A percentile compares a stretch with the other conserved stretches of the same genome.
These are phyloP conservation scores for Eospalax fontanierii DNA, from an alignment of 2,797 vertebrate genomes.

Conservation along the genomic window DNA sequence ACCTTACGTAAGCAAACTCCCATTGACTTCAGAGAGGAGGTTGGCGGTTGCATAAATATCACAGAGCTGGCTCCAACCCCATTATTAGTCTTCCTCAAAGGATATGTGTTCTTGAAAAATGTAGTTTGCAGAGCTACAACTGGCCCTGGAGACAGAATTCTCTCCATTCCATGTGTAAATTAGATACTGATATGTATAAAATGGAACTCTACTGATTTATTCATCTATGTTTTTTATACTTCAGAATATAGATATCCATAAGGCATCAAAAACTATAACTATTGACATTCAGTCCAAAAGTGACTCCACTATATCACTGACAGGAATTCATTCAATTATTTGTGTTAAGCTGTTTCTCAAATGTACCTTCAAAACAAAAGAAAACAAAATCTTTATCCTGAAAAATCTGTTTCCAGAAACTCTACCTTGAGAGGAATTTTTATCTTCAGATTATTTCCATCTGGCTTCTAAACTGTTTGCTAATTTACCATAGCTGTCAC, in stretches of 20 bases:
- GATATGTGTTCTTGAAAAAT: not conserved
- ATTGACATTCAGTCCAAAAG: not conserved
- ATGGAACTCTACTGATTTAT: not conserved
- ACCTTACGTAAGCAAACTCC: slow-evolving; percentile 78
- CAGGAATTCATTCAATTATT: not conserved
- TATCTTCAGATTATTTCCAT: not conserved
- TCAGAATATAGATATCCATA: slow-evolving; percentile 23
- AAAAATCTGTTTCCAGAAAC: slow-evolving; percentile 51
- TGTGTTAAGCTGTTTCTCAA: slow-evolving; percentile 8
- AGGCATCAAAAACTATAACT: not conserved
- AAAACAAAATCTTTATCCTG: not conserved
- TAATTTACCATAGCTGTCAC: slow-evolving; percentile 22
- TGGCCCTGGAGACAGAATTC: not conserved
- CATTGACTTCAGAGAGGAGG: slow-evolving; percentile 76
- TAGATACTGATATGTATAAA: not conserved
- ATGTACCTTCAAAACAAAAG: not conserved
- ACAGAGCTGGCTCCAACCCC: slow-evolving; percentile 26
- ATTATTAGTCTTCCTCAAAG: slow-evolving; percentile 48
- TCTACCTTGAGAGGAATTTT: slow-evolving; percentile 39
- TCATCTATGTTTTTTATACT: not conserved
- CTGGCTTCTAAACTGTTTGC: slow-evolving; percentile 42
- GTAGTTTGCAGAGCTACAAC: slow-evolving; percentile 24
- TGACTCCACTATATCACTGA: not conserved
- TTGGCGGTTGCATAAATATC: slow-evolving; percentile 79
- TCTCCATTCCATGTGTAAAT: not conserved